phyloP scores from a whole-genome alignment of 2,888 invertebrate species.

The Cristatella mucedo region DNA sequence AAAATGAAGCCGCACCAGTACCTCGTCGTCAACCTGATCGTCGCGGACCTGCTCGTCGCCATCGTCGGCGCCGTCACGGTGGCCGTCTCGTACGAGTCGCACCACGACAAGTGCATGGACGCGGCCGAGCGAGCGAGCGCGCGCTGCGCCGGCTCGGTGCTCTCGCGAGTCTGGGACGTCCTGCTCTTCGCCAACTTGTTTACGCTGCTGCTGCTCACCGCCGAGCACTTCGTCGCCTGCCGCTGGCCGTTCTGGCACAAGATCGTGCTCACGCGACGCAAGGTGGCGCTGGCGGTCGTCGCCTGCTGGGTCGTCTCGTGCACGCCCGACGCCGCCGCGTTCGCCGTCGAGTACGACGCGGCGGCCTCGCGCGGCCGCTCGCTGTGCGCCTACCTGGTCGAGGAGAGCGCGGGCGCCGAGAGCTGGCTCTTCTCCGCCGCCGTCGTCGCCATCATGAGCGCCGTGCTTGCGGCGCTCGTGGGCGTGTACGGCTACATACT shows the following conservation, averaged over 20 bases:
- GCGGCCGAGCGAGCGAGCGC: too few species aligned
- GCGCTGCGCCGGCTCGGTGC: too few species aligned
- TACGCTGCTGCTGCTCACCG: not conserved
- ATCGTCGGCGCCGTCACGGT: not conserved
- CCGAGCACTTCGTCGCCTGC: conserved; percentile 4
- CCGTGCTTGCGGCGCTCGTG: not conserved
- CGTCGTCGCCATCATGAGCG: not conserved
- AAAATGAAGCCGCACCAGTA: conserved; percentile 6
- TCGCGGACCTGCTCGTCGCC: conserved; percentile 5
- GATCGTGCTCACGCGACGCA: not conserved
- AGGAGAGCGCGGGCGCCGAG: too few species aligned
- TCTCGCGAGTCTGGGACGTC: conserved; percentile 2
- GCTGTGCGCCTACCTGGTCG: too few species aligned
- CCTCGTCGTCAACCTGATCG: conserved; percentile 4
- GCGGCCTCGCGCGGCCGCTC: too few species aligned
- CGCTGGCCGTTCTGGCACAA: conserved; percentile 3
- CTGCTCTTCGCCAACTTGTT: conserved; percentile 4
- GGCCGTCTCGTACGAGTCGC: too few species aligned
- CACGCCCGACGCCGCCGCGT: too few species aligned
- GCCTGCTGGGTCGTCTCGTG: not conserved
- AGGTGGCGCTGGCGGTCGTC: not conserved
- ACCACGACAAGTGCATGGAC: too few species aligned
- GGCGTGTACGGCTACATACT: conserved; percentile 5
- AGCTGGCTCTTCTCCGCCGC: not conserved
- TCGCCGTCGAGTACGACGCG: too few species aligned